Conservation (phyloP, 1,140 invertebrate genomes). For the Harpegnathos saltator region DNA sequence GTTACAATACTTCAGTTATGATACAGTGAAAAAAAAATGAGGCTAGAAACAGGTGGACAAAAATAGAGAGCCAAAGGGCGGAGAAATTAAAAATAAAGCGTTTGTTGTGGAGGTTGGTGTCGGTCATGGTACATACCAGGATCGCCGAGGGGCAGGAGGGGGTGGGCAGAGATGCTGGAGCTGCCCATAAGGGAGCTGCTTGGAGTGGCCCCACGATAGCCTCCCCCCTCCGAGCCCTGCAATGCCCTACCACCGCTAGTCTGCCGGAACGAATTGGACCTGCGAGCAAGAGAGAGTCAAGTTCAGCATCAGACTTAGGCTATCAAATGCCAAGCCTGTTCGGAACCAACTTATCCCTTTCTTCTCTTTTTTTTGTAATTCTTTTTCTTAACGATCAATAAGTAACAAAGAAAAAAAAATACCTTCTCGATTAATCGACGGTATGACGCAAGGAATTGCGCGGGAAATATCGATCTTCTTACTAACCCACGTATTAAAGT, state of each 20-base stretch:
- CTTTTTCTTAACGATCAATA: constrained; percentile 31
- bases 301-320: constrained; percentile 86
- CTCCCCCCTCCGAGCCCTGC: constrained; percentile 86
- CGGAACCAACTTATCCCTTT: constrained; percentile 67
- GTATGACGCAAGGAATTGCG: constrained; percentile 50
- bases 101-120: constrained; percentile 82
- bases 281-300: constrained; percentile 91
- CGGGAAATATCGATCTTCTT: constrained; percentile 40
- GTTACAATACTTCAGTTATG: constrained; percentile 77
- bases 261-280: constrained; percentile 94
- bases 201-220: constrained; percentile 87
- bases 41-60: constrained; percentile 64
- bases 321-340: constrained; percentile 80
- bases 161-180: constrained; percentile 93
- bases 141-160: constrained; percentile 92
- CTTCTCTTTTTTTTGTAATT: background rate
- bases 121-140: constrained; percentile 88
- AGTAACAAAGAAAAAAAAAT: constrained; percentile 17
- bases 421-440: constrained; percentile 51
- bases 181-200: constrained; percentile 89
- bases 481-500: constrained; percentile 48
- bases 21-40: constrained; percentile 68
- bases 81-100: constrained; percentile 69
- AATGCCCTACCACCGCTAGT: constrained; percentile 87
- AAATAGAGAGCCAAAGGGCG: constrained; percentile 49